phyloP scores from a whole-genome alignment of 1,140 invertebrate genomes.

The Chlorops oryzae region DNA sequence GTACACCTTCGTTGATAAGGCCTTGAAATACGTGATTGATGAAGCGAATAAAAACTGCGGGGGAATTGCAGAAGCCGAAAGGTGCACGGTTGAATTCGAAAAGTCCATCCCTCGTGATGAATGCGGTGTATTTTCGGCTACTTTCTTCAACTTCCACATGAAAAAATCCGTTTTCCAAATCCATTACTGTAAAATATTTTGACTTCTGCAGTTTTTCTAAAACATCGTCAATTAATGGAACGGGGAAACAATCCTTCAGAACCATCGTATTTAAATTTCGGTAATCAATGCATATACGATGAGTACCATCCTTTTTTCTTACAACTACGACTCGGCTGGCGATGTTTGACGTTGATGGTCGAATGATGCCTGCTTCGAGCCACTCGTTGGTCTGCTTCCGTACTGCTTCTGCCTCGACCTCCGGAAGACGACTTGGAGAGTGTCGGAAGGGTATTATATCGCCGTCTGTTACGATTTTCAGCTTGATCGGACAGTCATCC shows the following conservation, averaged over 20 bases:
- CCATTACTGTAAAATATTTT: conserved; percentile 43
- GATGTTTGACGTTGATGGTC: conserved; percentile 23
- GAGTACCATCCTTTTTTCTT: conserved; percentile 34
- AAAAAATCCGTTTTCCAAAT: conserved; percentile 47
- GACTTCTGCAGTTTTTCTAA: conserved; percentile 21
- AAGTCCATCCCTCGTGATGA: conserved; percentile 32
- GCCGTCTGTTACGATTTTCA: conserved; percentile 18
- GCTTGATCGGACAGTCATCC: background rate
- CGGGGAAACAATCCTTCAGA: conserved; percentile 33
- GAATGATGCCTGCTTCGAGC: conserved; percentile 18
- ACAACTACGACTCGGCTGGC: conserved; percentile 35
- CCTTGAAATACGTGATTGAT: conserved; percentile 30
- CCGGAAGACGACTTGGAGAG: conserved; percentile 20
- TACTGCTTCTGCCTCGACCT: conserved; percentile 4
- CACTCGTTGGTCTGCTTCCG: conserved; percentile 15
- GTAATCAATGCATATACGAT: conserved; percentile 42
- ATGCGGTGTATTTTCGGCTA: conserved; percentile 38
- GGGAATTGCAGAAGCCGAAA: conserved; percentile 49
- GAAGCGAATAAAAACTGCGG: conserved; percentile 44
- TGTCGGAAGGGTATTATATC: conserved; percentile 23
- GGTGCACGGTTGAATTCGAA: conserved; percentile 48
- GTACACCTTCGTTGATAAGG: background rate
- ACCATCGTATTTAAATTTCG: conserved; percentile 37
- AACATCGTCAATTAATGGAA: conserved; percentile 36
- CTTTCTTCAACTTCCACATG: conserved; percentile 35